phyloP scores from a whole-genome alignment of 1,140 invertebrate genomes.

The Daktulosphaira vitifoliae region DNA sequence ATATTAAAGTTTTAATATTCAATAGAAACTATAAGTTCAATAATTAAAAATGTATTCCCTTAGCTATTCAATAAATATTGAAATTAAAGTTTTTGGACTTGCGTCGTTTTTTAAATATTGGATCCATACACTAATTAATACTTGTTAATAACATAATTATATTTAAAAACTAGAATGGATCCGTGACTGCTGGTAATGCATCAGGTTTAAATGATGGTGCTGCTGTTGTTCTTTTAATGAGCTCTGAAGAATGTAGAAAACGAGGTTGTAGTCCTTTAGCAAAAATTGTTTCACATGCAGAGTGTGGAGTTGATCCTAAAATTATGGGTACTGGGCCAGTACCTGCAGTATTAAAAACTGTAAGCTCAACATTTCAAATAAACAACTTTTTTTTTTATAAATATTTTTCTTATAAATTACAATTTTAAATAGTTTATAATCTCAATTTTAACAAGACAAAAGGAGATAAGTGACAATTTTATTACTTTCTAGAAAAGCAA shows the following conservation, averaged over 20 bases:
- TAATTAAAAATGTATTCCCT: too few relatives aligned
- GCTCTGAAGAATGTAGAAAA: conserved; percentile 47
- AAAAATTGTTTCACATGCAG: conserved; percentile 56
- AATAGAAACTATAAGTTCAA: too few relatives aligned
- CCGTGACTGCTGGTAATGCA: conserved; percentile 68
- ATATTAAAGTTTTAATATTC: too few relatives aligned
- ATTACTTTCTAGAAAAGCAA: too few relatives aligned
- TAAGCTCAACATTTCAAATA: conserved; percentile 47
- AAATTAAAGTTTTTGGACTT: too few relatives aligned
- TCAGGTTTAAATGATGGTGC: conserved; percentile 82
- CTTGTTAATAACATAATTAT: too few relatives aligned
- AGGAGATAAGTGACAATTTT: too few relatives aligned
- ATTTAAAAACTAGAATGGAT: conserved; percentile 48
- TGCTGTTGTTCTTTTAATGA: conserved; percentile 66
- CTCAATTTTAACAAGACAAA: background rate
- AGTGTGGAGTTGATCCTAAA: conserved; percentile 59
- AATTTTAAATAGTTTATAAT: background rate
- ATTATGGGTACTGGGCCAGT: conserved; percentile 74
- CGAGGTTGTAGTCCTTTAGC: conserved; percentile 51
- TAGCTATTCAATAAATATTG: too few relatives aligned
- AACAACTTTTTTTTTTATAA: background rate
- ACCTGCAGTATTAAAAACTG: conserved; percentile 54
- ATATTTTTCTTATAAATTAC: background rate
- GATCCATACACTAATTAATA: too few relatives aligned
- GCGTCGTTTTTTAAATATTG: too few relatives aligned